Conservation (phyloP, 2,888 invertebrate genomes). For the Ophion obscuratus region DNA sequence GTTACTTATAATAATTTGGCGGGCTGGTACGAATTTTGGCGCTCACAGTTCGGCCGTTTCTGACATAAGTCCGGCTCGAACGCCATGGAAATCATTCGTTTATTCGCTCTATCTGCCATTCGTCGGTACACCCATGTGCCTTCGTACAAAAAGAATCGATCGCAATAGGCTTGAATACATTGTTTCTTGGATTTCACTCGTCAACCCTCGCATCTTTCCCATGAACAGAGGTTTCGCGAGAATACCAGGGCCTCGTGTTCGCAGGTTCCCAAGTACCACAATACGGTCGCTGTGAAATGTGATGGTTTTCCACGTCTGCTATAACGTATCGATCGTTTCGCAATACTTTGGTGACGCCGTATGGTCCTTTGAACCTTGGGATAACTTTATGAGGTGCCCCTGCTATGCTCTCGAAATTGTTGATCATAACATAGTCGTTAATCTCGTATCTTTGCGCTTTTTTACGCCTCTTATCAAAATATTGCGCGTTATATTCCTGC, state of each 20-base stretch:
- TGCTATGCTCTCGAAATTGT: constrained; percentile 34
- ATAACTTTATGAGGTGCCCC: constrained; percentile 66
- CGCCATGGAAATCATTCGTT: too few relatives aligned
- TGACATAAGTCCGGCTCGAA: too few relatives aligned
- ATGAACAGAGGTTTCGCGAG: neutral
- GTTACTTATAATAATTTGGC: too few relatives aligned
- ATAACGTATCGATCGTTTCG: constrained; percentile 69
- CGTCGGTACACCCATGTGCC: too few relatives aligned
- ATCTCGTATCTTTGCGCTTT: constrained; percentile 55
- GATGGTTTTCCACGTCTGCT: constrained; percentile 63
- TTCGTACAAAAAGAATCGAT: too few relatives aligned
- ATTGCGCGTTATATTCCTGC: neutral
- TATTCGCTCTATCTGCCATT: too few relatives aligned
- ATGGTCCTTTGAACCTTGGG: constrained; percentile 67
- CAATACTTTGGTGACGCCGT: constrained; percentile 56
- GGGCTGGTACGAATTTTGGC: too few relatives aligned
- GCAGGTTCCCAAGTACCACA: constrained; percentile 64
- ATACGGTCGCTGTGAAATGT: constrained; percentile 63
- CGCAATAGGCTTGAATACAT: too few relatives aligned
- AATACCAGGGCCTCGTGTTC: constrained; percentile 22
- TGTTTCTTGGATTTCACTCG: too few relatives aligned
- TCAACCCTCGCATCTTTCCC: too few relatives aligned
- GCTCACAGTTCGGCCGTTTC: too few relatives aligned
- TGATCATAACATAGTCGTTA: constrained; percentile 61
- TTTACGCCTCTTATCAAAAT: constrained; percentile 66